Percentiles rank a stretch among this genome's conserved stretches.
phyloP scores from a whole-genome alignment of 2,113 vertebrate genomes.

The Bujurquina vittata region DNA sequence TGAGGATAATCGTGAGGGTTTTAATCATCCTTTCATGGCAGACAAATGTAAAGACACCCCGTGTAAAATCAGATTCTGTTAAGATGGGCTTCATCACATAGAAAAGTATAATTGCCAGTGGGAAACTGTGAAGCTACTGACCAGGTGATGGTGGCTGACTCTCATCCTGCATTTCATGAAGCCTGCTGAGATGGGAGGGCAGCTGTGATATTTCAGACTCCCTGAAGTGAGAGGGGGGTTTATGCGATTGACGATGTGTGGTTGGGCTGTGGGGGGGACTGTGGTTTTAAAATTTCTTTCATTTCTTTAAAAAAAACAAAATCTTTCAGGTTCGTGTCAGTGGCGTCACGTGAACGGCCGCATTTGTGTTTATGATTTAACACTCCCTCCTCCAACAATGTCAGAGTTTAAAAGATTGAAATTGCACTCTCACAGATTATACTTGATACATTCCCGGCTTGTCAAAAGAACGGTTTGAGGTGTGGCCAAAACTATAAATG shows the following conservation, averaged over 20 bases:
- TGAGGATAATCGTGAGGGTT: slow-evolving; percentile 6
- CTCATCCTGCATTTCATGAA: slow-evolving; percentile 31
- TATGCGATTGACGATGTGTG: neutral
- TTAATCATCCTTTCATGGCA: slow-evolving; percentile 6
- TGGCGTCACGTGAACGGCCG: slow-evolving; percentile 12
- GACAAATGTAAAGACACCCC: neutral
- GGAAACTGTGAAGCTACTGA: slow-evolving; percentile 25
- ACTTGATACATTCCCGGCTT: slow-evolving; percentile 78
- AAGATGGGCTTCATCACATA: neutral
- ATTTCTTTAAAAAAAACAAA: neutral
- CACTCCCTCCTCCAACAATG: slow-evolving; percentile 34
- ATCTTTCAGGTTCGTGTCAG: slow-evolving; percentile 12
- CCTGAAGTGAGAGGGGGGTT: neutral
- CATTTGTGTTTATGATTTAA: slow-evolving; percentile 50
- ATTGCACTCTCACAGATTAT: slow-evolving; percentile 66
- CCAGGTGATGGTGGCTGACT: neutral
- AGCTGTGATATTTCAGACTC: slow-evolving; percentile 1
- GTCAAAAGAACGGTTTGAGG: slow-evolving; percentile 60
- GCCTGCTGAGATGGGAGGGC: neutral
- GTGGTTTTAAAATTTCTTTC: slow-evolving; percentile 11
- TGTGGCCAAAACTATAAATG: slow-evolving; percentile 73
- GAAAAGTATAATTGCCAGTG: neutral
- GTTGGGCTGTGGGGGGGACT: neutral
- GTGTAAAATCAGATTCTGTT: neutral
- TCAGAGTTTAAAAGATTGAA: slow-evolving; percentile 24